Percentiles rank a stretch among this genome's conserved stretches.
Evolutionary conservation across 2,797 vertebrate species (phyloP).

Genomic region (Vultur gryphus): DNA sequence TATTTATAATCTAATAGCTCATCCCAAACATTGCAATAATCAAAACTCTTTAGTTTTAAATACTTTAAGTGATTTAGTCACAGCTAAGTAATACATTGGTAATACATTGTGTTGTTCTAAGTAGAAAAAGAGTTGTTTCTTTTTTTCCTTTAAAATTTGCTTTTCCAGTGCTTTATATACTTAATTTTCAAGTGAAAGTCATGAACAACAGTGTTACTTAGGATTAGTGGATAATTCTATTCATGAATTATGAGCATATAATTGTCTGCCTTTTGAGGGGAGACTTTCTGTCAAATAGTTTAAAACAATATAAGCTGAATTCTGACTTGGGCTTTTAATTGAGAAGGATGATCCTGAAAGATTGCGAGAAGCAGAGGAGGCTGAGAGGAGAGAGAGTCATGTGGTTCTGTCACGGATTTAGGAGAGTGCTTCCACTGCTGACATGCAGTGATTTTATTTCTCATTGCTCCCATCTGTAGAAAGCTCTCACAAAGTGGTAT

Average conservation of each 20-base stretch:
- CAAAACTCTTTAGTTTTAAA: not conserved
- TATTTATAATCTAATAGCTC: not conserved
- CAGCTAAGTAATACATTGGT: not conserved
- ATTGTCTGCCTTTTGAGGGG: not conserved
- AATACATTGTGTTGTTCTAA: not conserved
- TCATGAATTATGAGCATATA: not conserved
- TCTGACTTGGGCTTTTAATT: not conserved
- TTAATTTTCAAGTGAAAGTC: not conserved
- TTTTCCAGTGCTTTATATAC: not conserved
- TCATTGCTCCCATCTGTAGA: not conserved
- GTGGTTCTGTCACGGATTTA: not conserved
- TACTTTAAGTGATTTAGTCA: not conserved
- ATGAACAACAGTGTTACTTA: not conserved
- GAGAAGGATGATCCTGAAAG: not conserved
- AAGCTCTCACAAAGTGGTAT: not conserved
- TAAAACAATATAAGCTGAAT: not conserved
- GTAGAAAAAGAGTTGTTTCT: not conserved
- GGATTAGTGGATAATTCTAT: constrained; percentile 11
- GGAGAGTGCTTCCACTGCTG: not conserved
- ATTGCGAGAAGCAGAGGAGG: not conserved
- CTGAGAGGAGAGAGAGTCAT: not conserved
- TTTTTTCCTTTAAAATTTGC: not conserved
- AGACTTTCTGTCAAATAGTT: not conserved
- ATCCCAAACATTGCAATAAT: not conserved
- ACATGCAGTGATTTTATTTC: not conserved